These are phyloP conservation scores for Centropyge bicolor DNA, from an alignment of 2,797 vertebrate genomes.

Conservation along the genomic window DNA sequence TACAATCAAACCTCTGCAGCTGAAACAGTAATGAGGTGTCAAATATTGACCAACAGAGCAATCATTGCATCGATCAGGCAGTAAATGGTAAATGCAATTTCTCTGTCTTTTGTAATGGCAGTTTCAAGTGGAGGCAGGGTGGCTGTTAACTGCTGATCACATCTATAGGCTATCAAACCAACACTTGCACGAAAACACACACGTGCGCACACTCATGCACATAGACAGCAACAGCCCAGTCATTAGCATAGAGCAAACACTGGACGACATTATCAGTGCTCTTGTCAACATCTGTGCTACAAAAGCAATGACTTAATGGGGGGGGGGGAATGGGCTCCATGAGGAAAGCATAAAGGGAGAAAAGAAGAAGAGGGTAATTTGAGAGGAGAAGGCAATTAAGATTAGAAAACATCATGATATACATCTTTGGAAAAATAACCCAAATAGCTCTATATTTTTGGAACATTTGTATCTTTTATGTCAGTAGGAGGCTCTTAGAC, in stretches of 20 bases:
- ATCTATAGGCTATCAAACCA: conserved; percentile 42
- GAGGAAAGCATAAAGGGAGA: neutral
- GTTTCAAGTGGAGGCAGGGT: conserved; percentile 39
- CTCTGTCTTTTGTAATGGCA: conserved; percentile 35
- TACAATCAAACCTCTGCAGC: conserved; percentile 37
- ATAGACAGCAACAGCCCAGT: conserved; percentile 32
- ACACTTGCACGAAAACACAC: conserved; percentile 15
- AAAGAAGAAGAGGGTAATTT: neutral
- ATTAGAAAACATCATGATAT: neutral
- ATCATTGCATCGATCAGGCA: conserved; percentile 58
- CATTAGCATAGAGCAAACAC: conserved; percentile 62
- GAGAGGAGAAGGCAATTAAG: neutral
- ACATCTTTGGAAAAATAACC: neutral
- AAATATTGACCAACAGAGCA: conserved; percentile 65
- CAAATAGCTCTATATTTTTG: neutral
- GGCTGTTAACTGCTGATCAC: conserved; percentile 48
- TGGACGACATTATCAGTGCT: conserved; percentile 57
- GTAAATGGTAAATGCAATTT: conserved; percentile 59
- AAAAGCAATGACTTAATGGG: conserved; percentile 35
- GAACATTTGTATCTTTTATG: neutral
- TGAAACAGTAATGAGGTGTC: conserved; percentile 63
- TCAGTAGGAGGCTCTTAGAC: neutral
- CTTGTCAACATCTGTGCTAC: conserved; percentile 51
- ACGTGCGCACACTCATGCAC: neutral
- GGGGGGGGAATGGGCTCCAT: conserved; percentile 1